A percentile compares a stretch with the other conserved stretches of the same genome.
These are phyloP conservation scores for Hyphantria cunea DNA, from an alignment of 1,140 invertebrate species.

Conservation along the genomic window DNA sequence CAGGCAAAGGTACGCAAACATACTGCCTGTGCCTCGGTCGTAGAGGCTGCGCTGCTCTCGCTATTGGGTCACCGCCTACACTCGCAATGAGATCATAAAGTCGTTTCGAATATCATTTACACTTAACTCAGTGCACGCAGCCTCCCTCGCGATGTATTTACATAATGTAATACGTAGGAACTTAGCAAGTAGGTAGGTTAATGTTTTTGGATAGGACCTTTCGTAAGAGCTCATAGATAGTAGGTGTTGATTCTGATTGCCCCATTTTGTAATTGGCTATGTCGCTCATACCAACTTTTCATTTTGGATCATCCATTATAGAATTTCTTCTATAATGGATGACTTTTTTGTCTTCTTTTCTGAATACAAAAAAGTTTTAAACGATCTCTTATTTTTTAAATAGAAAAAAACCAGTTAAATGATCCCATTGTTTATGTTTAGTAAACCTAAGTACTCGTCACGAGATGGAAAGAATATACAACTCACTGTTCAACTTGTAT, in stretches of 20 bases:
- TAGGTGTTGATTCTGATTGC: conserved; percentile 1
- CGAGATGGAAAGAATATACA: no score
- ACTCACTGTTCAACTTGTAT: no score
- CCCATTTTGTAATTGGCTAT: no score
- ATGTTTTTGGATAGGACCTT: background rate
- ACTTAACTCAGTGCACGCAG: conserved; percentile 51
- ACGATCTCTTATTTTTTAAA: no score
- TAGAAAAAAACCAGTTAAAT: no score
- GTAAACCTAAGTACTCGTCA: no score
- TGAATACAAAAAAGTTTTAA: no score
- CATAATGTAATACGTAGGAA: conserved; percentile 17
- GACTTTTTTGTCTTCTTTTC: no score
- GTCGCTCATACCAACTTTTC: no score
- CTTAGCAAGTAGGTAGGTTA: conserved; percentile 12
- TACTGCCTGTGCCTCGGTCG: conserved; percentile 44
- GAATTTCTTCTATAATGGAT: no score
- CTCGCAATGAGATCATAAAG: conserved; percentile 73
- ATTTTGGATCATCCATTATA: no score
- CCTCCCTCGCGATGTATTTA: conserved; percentile 30
- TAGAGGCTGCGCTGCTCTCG: conserved; percentile 34
- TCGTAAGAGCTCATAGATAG: conserved; percentile 1
- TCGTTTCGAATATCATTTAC: conserved; percentile 64
- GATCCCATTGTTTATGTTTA: no score
- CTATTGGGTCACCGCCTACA: conserved; percentile 65
- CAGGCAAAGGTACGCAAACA: conserved; percentile 50